Evolutionary conservation across 1,140 invertebrate species (phyloP).

Genomic region (Diachasmimorpha longicaudata): DNA sequence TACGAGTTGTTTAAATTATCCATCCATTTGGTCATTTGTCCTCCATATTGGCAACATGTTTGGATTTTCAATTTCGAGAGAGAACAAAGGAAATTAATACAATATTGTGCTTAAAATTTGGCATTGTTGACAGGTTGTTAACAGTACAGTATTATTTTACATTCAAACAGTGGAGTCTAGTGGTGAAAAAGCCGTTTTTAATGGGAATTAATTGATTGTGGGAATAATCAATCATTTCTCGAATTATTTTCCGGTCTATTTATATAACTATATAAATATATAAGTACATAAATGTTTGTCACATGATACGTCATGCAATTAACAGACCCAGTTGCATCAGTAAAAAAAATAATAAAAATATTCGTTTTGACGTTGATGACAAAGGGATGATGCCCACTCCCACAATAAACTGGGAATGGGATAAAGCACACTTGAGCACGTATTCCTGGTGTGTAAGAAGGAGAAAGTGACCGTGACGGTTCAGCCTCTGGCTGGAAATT

Average conservation of each 20-base stretch:
- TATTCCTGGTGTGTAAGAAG: background rate
- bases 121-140: no score
- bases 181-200: no score
- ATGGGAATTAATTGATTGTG: no score
- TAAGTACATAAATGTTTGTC: no score
- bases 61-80: background rate
- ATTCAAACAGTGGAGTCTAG: no score
- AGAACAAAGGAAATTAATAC: no score
- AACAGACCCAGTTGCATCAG: background rate
- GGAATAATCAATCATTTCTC: no score
- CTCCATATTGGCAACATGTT: background rate
- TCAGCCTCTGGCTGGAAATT: constrained; percentile 13
- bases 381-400: background rate
- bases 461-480: constrained; percentile 14
- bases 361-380: background rate
- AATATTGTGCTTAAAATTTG: no score
- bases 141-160: no score
- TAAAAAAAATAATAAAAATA: background rate
- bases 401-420: background rate
- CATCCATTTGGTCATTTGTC: background rate
- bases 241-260: no score
- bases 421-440: background rate
- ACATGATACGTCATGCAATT: no score
- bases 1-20: background rate
- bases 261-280: no score